Base-by-base conservation (phyloP, 2,888 invertebrate genomes). In the Nemotelus pantherinus region DNA sequence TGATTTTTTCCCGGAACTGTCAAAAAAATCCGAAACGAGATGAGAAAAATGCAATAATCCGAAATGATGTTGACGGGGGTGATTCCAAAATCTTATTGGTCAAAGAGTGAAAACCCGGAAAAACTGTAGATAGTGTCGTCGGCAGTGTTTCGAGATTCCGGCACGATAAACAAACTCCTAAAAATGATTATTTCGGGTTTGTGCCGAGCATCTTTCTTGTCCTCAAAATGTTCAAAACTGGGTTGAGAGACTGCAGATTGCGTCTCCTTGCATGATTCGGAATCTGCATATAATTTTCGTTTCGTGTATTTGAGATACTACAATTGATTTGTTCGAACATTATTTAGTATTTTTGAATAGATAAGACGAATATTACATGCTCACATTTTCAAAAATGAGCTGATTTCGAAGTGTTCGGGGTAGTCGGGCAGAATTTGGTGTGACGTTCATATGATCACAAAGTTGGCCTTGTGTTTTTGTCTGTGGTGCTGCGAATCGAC, bases 91-190 rank as follows among this genome's bases (percentile, higher is more conserved):
- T 25, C 25, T 25, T 25, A 25, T 25, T 43, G 70, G 55, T 70
- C 55, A 48, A 7, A 25, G 9, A 74, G 74, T 74, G 74, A 63
- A 71, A 71, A 63, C 60, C 63, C 60, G 60, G 60, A 60, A 74
- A 74, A 50, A 50, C 60, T 45, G 2, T 63, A 60, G 58, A 48
- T n/a, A 41, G 10, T 63, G 39, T 60, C 7, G 10, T 39, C 74
- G 74, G 50, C 47, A 63, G 10, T 63, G 44, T 48, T 68, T 44
- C 10, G 3, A 50, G 2, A 10, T 39, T 43, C 39, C 45, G 74
- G 47, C 39, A 25, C n/a, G 50, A 53, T 68, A 47, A 44, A 63
- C 25, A 25, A 43, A 55, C 55, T 70, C 39, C 39, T 3, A 43
- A 44, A 4, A n/a, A 70, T 55, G 55, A 9, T 41, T 9, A 7